Conservation (phyloP, 2,797 vertebrate species). For the Potorous gilbertii region DNA sequence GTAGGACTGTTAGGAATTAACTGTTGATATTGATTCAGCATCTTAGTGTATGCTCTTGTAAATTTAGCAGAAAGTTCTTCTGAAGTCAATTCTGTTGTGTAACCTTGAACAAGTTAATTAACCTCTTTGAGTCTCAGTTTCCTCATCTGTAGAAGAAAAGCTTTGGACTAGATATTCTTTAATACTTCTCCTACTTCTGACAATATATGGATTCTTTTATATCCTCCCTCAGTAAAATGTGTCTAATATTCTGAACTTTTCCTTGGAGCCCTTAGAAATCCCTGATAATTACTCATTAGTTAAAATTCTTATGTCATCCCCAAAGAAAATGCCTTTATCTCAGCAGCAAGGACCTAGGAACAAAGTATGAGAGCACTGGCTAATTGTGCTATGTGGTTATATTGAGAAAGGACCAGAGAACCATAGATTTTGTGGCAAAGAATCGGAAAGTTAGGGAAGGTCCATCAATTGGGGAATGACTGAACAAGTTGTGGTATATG, state of each 20-base stretch:
- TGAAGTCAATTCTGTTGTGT: background rate
- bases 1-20: background rate
- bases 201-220: background rate
- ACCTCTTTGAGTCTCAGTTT: background rate
- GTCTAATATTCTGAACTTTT: background rate
- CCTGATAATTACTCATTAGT: background rate
- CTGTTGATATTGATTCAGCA: background rate
- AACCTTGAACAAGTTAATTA: background rate
- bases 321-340: background rate
- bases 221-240: background rate
- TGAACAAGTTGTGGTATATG: no score
- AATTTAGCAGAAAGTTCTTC: background rate
- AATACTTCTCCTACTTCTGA: background rate
- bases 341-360: background rate
- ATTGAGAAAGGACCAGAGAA: background rate
- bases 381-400: background rate
- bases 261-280: background rate
- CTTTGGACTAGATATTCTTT: background rate
- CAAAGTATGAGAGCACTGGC: background rate
- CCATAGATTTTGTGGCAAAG: no score
- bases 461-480: no score
- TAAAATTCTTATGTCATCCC: background rate
- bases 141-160: background rate
- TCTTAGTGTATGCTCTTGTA: background rate
- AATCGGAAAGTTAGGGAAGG: no score